phyloP scores from a whole-genome alignment of 2,797 vertebrate species.

The Pseudochromis fuscus region DNA sequence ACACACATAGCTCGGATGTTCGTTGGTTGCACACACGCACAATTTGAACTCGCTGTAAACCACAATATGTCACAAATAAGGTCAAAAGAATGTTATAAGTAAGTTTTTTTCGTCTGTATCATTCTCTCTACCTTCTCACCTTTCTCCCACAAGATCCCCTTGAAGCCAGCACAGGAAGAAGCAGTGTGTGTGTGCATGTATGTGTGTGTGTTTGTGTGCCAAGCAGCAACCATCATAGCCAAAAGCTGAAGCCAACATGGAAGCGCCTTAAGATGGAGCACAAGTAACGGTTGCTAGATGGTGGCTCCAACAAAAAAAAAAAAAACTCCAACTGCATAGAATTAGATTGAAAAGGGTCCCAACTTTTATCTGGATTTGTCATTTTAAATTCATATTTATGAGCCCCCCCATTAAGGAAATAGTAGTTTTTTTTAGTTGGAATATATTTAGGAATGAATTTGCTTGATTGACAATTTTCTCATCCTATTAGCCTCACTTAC shows the following conservation, averaged over 20 bases:
- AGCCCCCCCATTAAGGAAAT: conserved; percentile 1
- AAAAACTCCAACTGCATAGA: conserved; percentile 10
- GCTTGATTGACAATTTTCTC: conserved; percentile 30
- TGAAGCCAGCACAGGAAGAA: conserved; percentile 41
- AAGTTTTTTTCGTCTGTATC: conserved; percentile 45
- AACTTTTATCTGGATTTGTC: conserved; percentile 4
- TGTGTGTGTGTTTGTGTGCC: conserved; percentile 33
- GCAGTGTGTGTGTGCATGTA: too few relatives aligned
- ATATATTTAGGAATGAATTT: conserved; percentile 12
- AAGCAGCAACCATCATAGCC: conserved; percentile 40
- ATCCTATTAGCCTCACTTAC: conserved; percentile 17
- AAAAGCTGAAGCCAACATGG: conserved; percentile 53
- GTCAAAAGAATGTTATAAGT: conserved; percentile 39
- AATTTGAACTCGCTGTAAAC: conserved; percentile 32
- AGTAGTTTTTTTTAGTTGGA: background rate
- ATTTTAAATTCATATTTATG: too few relatives aligned
- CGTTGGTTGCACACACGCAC: conserved; percentile 3
- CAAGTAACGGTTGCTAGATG: conserved; percentile 43
- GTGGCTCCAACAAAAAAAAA: conserved; percentile 16
- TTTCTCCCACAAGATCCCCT: conserved; percentile 60
- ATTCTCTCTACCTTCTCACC: conserved; percentile 50
- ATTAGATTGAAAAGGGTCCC: conserved; percentile 18
- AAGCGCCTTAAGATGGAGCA: conserved; percentile 46
- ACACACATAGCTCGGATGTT: conserved; percentile 25
- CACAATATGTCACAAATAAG: conserved; percentile 43